These are phyloP conservation scores for Epistrophe eligans DNA, from an alignment of 2,888 invertebrate genomes.

Conservation along the genomic window DNA sequence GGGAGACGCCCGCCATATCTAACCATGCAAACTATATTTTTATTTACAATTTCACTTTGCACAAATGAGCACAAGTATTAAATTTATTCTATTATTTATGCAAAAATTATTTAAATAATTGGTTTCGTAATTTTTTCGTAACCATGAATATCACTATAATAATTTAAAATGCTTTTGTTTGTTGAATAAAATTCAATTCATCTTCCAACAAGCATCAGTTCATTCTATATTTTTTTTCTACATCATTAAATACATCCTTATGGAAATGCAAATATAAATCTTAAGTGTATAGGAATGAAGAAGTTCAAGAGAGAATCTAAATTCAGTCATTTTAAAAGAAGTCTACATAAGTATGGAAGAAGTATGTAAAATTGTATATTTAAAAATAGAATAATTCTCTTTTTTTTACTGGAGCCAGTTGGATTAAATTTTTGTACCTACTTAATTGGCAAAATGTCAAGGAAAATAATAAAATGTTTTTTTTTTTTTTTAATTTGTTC, in stretches of 20 bases:
- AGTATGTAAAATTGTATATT: background rate
- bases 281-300: background rate
- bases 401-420: background rate
- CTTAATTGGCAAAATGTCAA: background rate
- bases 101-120: no score
- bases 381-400: background rate
- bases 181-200: background rate
- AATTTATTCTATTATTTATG: no score
- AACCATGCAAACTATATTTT: no score
- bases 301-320: background rate
- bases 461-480: background rate
- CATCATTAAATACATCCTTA: conserved; percentile 39
- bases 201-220: background rate
- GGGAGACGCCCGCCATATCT: no score
- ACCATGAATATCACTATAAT: no score
- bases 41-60: no score
- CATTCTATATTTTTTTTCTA: conserved; percentile 9
- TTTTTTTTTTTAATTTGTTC: background rate
- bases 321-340: background rate
- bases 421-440: background rate
- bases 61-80: no score
- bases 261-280: conserved; percentile 43
- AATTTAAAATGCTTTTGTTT: background rate
- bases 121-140: no score
- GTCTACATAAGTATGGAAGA: background rate